phyloP scores from a whole-genome alignment of 2,113 vertebrate species.

The Eurypyga helias region DNA sequence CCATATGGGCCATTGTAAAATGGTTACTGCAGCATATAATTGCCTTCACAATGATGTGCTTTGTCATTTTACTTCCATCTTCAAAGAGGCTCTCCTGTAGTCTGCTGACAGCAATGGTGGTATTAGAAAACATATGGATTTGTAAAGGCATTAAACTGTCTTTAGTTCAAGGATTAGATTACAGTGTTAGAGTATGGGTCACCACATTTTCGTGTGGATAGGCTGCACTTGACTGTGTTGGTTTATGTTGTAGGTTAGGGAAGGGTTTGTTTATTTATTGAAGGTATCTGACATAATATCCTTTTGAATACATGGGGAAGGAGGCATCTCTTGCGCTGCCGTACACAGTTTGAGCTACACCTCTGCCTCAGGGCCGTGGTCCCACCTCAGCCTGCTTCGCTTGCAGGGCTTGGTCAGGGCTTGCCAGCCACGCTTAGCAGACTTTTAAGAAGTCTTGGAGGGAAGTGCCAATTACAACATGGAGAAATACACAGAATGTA shows the following conservation, averaged over 20 bases:
- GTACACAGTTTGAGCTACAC: rapidly evolving
- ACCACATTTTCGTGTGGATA: background rate
- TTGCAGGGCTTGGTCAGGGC: background rate
- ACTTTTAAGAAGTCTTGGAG: background rate
- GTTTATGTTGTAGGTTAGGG: background rate
- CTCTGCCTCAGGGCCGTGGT: rapidly evolving
- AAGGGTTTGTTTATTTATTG: background rate
- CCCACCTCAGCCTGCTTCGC: background rate
- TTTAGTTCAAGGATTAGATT: slow-evolving; percentile 74
- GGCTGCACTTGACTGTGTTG: background rate
- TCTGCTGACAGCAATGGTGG: slow-evolving; percentile 69
- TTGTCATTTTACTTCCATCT: slow-evolving; percentile 77
- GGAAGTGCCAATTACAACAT: background rate
- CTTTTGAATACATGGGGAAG: rapidly evolving
- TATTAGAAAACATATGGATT: slow-evolving; percentile 74
- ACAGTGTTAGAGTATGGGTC: slow-evolving; percentile 47
- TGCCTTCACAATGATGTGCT: slow-evolving; percentile 80
- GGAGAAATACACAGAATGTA: background rate
- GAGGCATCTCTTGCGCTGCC: rapidly evolving
- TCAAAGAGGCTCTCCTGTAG: slow-evolving; percentile 75
- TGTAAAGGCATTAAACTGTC: slow-evolving; percentile 69
- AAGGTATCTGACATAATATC: background rate
- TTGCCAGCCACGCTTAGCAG: background rate
- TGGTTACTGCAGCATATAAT: slow-evolving; percentile 79
- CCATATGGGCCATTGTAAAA: slow-evolving; percentile 75